Base-by-base conservation (phyloP, 1,140 invertebrate genomes). In the Eueides isabella region DNA sequence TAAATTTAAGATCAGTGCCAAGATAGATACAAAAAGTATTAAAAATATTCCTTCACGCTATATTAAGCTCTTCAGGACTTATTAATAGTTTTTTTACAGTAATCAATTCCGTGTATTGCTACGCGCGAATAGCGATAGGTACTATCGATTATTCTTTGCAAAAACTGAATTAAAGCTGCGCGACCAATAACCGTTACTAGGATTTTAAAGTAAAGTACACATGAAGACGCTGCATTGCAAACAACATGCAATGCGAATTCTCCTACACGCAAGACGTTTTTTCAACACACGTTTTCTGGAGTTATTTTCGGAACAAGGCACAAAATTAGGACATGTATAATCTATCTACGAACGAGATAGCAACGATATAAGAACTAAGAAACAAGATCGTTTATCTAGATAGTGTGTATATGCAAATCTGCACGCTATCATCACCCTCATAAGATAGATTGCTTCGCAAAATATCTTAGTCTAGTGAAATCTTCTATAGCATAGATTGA, bases 281-380 rank as follows among this genome's bases (percentile, higher is more conserved):
- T 71, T 69, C 69, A 76, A 76, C 41, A 75, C 61, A 44, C 66
- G 73, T 69, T 78, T 78, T 72, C 73, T 33, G 65, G 66, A 72
- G 72, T 68, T 78, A 78, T 78, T 78, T 78, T 78, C 62, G 73
- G 73, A 78, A 72, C 76, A 71, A 72, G 72, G 66, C 73, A 78
- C 72, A 75, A 72, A 78, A 75, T 78, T 78, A 78, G 76, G 76
- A 74, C 76, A 78, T 72, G 76, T 67, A 76, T 75, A 75, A 75
- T 72, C 74, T 72, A 76, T 76, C 74, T 76, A 72, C 70, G 69
- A 72, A 72, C 69, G 70, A 76, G 74, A 76, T 76, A 76, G 74
- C 61, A 72, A 64, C 62, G 67, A 75, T 75, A 61, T 69, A 71
- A 75, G 67, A 71, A 41, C 65, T 71, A 71, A 75, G 73, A 75